phyloP scores from a whole-genome alignment of 2,797 vertebrate species.

The Gymnopithys bicolor region DNA sequence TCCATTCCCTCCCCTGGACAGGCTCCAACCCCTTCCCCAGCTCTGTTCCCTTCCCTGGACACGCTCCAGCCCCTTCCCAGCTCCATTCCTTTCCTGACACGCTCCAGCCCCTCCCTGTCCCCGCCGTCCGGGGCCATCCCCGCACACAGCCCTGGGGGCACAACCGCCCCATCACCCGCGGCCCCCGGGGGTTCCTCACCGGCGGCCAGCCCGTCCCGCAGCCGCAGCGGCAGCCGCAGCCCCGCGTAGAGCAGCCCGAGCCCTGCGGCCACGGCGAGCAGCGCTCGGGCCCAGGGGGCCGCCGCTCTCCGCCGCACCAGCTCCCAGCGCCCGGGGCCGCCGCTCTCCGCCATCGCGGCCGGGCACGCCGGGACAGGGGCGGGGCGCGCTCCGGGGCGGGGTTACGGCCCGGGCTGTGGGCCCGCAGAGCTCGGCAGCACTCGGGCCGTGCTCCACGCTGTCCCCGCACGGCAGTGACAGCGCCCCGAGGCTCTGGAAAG shows the following conservation, averaged over 20 bases:
- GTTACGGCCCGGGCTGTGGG: no score
- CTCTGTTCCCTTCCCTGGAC: not conserved
- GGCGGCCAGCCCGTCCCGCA: constrained; percentile 90
- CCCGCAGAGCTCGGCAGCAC: not conserved
- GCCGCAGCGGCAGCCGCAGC: constrained; percentile 90
- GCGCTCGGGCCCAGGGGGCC: constrained; percentile 86
- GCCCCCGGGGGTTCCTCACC: constrained; percentile 78
- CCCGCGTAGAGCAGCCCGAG: constrained; percentile 87
- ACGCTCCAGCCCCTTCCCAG: not conserved
- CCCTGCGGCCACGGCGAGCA: constrained; percentile 83
- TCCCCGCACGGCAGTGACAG: not conserved
- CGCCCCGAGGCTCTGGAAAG: no score
- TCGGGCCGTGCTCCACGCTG: no score
- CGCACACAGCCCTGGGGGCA: no score
- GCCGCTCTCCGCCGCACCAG: constrained; percentile 85
- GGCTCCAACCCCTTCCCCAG: not conserved
- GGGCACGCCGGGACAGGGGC: constrained; percentile 38
- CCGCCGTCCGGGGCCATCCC: no score
- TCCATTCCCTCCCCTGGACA: not conserved
- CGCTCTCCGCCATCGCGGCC: constrained; percentile 88
- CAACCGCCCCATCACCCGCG: no score
- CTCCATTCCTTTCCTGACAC: not conserved
- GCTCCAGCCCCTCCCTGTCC: not conserved
- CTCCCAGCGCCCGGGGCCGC: constrained; percentile 72
- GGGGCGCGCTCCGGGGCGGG: not conserved